Percentiles rank a stretch among this genome's conserved stretches.
Conservation (phyloP, 2,888 invertebrate genomes). For the Pristionchus maxplancki region DNA sequence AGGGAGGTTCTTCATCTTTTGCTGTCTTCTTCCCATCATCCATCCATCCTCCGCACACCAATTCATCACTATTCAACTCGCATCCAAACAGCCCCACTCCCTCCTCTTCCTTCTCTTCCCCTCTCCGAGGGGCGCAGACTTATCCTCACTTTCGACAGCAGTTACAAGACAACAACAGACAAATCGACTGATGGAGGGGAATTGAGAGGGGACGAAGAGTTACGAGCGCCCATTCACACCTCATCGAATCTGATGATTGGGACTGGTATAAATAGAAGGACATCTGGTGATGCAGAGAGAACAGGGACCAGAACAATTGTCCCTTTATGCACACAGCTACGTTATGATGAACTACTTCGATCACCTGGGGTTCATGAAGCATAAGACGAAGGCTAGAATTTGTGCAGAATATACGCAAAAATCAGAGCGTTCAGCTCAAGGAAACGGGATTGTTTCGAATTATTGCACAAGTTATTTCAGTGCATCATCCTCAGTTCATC, state of each 20-base stretch:
- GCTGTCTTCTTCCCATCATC: slow-evolving; percentile 39
- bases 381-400: too few species aligned
- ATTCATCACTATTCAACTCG: slow-evolving; percentile 40
- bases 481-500: neutral
- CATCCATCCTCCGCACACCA: slow-evolving; percentile 37
- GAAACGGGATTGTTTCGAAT: too few species aligned
- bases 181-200: slow-evolving; percentile 25
- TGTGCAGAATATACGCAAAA: too few species aligned
- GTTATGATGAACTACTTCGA: neutral
- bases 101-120: neutral
- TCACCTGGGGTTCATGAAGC: neutral
- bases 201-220: slow-evolving; percentile 27
- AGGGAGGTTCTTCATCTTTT: slow-evolving; percentile 32
- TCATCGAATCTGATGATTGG: neutral
- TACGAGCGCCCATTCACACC: neutral
- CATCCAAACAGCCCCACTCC: neutral
- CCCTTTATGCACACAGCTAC: neutral
- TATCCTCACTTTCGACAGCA: slow-evolving; percentile 27
- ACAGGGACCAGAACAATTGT: neutral
- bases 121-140: slow-evolving; percentile 25
- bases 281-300: neutral
- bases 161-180: slow-evolving; percentile 31
- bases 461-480: too few species aligned
- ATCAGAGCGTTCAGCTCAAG: too few species aligned
- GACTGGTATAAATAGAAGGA: neutral